Percentiles rank a stretch among this genome's conserved stretches.
Conservation (phyloP, 2,113 vertebrate species). For the Pavo muticus region DNA sequence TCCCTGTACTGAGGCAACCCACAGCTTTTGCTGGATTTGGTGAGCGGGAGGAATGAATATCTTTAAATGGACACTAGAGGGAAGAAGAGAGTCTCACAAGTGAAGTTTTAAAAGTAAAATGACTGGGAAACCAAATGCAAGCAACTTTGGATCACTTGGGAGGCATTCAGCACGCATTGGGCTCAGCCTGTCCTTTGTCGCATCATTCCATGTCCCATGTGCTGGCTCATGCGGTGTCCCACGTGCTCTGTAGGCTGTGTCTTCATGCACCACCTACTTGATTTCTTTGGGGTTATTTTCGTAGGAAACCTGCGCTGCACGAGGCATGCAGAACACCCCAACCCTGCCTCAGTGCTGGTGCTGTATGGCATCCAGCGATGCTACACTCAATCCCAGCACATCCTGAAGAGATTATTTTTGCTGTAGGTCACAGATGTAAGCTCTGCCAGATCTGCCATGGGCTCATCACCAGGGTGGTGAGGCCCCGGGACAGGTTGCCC, state of each 20-base stretch:
- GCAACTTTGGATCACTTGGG: background rate
- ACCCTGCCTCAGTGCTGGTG: background rate
- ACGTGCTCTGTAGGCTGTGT: accelerated
- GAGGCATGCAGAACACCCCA: background rate
- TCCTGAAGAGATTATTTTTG: background rate
- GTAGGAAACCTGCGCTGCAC: background rate
- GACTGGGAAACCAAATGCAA: background rate
- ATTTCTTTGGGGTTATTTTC: background rate
- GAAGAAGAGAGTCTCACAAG: constrained; percentile 30
- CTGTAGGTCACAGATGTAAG: background rate
- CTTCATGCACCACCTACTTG: background rate
- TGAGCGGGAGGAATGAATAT: background rate
- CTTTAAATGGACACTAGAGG: constrained; percentile 21
- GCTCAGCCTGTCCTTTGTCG: background rate
- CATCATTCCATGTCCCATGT: background rate
- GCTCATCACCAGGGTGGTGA: too few species aligned
- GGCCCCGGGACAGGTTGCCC: too few species aligned
- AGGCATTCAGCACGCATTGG: accelerated
- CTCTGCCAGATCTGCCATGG: background rate
- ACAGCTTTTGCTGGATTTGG: accelerated
- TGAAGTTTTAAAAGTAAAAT: background rate
- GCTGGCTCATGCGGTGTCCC: background rate
- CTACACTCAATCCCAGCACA: background rate
- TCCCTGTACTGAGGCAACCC: accelerated
- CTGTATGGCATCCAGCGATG: background rate